phyloP scores from a whole-genome alignment of 2,113 vertebrate genomes.

The Tragelaphus strepsiceros region DNA sequence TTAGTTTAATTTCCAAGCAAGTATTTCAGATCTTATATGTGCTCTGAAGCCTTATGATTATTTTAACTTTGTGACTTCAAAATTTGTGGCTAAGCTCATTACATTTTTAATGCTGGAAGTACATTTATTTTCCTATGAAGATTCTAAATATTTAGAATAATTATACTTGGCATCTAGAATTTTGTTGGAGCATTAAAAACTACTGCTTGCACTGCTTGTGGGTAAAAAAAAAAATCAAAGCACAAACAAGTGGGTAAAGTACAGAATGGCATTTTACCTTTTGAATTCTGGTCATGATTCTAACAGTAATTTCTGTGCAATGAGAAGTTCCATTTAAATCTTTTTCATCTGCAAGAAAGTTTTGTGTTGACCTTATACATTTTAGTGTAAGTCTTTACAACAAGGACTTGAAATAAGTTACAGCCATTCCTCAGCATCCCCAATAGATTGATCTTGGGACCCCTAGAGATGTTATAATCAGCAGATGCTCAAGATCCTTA shows the following conservation, averaged over 20 bases:
- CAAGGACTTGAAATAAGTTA: neutral
- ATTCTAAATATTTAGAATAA: conserved; percentile 45
- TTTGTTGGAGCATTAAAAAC: conserved; percentile 25
- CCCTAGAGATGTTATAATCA: neutral
- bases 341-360: neutral
- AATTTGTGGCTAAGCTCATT: neutral
- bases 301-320: neutral
- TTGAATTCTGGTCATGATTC: neutral
- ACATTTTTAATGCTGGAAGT: neutral
- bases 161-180: neutral
- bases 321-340: neutral
- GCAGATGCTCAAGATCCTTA: neutral
- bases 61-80: conserved; percentile 38
- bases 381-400: neutral
- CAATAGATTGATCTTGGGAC: neutral
- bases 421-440: neutral
- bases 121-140: conserved; percentile 18
- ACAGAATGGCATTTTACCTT: neutral
- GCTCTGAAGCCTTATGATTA: neutral
- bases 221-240: neutral
- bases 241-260: neutral
- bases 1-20: conserved; percentile 11
- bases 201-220: neutral
- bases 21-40: neutral
- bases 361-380: neutral